Evolutionary conservation across 2,888 invertebrate species (phyloP), one percentile per base, ranked within the genome.

Genomic region (Saturnia japonica): DNA sequence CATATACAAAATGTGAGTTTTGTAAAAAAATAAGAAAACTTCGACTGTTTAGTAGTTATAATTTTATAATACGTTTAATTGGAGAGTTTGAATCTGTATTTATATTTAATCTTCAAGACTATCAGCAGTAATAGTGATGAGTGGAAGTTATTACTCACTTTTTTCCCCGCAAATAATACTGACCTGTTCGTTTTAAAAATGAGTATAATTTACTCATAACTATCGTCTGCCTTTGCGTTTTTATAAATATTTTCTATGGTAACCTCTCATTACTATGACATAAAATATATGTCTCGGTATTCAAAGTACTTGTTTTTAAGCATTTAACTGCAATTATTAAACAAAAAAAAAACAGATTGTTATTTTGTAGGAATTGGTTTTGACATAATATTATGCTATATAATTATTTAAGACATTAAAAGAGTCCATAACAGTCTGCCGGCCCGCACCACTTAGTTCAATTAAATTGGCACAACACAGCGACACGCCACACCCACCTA

Each of bases 401-500:
- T 57, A 67, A 28, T 67, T 42, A 42, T 42, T 25, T 40, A 67
- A 34, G 40, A 11, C 28, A 25, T 60, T 68, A 57, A 68, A 54
- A 51, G 70, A 67, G 70, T 67, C 40, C 67, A 64, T 66, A 66
- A 40, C 64, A 34, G 11, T 25, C 40, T 28, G 25, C 42, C 42
- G 40, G 40, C 0, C 19, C n/a, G 54, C 25, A 67, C 54, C 70
- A 42, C 54, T 54, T 51, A 54, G 66, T 70, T 12, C 43, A 19
- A 43, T 78, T 76, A 76, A 78, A 80, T 78, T 73, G 74, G 69
- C 54, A 67, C 70, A 25, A 78, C 70, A 67, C 73, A 45, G 51
- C 67, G 28, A 78, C 70, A 67, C 73, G 71, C 80, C 77, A 76
- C 80, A 74, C 80, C 80, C 74, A 74, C 74, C 74, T 71, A 78